Base-by-base conservation (phyloP, 2,888 invertebrate genomes). In the Scaptomyza flava region DNA sequence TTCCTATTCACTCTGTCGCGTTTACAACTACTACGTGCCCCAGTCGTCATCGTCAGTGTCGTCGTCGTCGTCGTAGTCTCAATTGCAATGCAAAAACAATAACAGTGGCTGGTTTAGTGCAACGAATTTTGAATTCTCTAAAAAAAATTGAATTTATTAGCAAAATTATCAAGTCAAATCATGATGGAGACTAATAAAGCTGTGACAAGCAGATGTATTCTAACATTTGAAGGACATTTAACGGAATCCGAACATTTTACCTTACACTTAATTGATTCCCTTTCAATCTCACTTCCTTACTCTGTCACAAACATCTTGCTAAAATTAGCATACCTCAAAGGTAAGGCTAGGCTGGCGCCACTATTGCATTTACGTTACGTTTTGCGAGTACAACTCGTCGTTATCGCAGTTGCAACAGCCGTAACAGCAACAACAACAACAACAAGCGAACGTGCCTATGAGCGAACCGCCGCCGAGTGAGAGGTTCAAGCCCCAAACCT, bases 281-380 rank as follows among this genome's bases (percentile, higher is more conserved):
- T 9, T 46, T 14, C 6, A 14, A 11, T 3, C 11, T 4, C 8
- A 1, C 2, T 9, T 45, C 8, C 14, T 38, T 8, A 3, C 1
- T 14, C 23, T 46, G 33, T 46, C 14, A 14, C 68, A 57, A 64
- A 41, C 57, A 11, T 8, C n/a, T 38, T 48, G 23, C 1, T 23
- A 5, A 38, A 72, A n/a, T 41, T 23, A 38, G 23, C 46, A 20
- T 31, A 33, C 68, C 17, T 46, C 34, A 30, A 12, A 2, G 33
- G 43, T 20, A 31, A 41, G 36, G 33, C 3, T 41, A 12, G 51
- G 11, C 60, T 61, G 71, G 71, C 75, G 65, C 65, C 68, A 61
- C 53, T 54, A 48, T 67, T 61, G 50, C 63, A 64, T 63, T 65
- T 51, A 66, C 77, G 77, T 65, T 77, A 67, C 78, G 73, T 53